Percentiles rank a stretch among this genome's conserved stretches.
Evolutionary conservation across 2,888 invertebrate species (phyloP).

Genomic region (Phaonia tiefii): DNA sequence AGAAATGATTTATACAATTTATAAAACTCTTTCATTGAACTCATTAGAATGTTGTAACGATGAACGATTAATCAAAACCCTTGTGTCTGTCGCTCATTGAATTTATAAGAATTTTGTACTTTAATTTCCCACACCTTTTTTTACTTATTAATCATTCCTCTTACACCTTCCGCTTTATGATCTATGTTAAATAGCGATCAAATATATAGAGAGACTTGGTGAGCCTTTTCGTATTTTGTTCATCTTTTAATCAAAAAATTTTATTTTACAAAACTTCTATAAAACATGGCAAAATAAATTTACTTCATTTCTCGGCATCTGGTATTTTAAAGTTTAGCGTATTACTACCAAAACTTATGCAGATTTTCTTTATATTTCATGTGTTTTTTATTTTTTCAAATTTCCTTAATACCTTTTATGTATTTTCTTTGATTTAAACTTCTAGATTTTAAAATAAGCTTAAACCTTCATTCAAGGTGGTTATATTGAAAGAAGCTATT

Average conservation of each 20-base stretch:
- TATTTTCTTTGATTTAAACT: background rate
- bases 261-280: slow-evolving; percentile 64
- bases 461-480: slow-evolving; percentile 40
- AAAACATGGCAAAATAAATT: slow-evolving; percentile 47
- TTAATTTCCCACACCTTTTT: too few species aligned
- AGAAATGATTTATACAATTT: too few species aligned
- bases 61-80: too few species aligned
- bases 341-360: slow-evolving; percentile 36
- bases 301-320: slow-evolving; percentile 25
- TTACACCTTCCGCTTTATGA: too few species aligned
- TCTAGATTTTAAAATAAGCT: slow-evolving; percentile 42
- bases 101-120: too few species aligned
- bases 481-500: slow-evolving; percentile 64
- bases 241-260: slow-evolving; percentile 12
- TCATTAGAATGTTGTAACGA: too few species aligned
- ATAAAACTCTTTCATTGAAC: too few species aligned
- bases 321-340: slow-evolving; percentile 31
- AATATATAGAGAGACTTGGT: too few species aligned
- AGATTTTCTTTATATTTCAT: slow-evolving; percentile 16
- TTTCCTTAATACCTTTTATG: slow-evolving; percentile 3
- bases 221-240: slow-evolving; percentile 37
- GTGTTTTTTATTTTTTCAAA: slow-evolving; percentile 20
- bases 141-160: too few species aligned
- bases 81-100: too few species aligned
- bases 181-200: too few species aligned